Percentiles rank a stretch among this genome's conserved stretches.
phyloP scores from a whole-genome alignment of 1,140 invertebrate species.

The Proales similis region DNA sequence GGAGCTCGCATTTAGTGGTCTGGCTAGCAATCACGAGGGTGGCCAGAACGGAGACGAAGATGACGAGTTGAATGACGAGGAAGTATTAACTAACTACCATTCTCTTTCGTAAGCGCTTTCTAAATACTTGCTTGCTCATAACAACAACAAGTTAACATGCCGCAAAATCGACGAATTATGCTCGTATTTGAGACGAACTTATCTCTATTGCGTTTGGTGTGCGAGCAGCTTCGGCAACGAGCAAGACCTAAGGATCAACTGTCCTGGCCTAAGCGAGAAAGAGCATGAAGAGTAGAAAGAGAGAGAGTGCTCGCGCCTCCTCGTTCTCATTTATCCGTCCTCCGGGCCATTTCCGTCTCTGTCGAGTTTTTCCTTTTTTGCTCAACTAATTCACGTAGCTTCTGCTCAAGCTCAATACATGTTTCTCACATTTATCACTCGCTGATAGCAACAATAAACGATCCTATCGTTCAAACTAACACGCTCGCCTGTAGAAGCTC shows the following conservation, averaged over 20 bases:
- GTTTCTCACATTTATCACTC: neutral
- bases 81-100: neutral
- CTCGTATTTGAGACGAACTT: conserved; percentile 32
- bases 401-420: neutral
- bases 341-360: neutral
- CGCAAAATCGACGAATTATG: conserved; percentile 32
- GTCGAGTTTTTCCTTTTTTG: conserved; percentile 30
- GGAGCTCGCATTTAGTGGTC: too few relatives aligned
- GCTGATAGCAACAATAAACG: too few relatives aligned
- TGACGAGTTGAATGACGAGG: conserved; percentile 17
- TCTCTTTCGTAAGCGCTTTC: neutral
- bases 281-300: conserved; percentile 33
- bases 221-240: conserved; percentile 6
- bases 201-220: conserved; percentile 37
- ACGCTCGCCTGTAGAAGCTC: too few relatives aligned
- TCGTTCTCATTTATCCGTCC: conserved; percentile 20
- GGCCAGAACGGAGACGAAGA: conserved; percentile 21
- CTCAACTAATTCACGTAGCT: conserved; percentile 34
- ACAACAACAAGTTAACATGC: neutral
- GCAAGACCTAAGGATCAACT: conserved; percentile 6
- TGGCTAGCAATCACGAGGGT: too few relatives aligned
- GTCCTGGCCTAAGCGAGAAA: conserved; percentile 33
- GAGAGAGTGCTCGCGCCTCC: conserved; percentile 1
- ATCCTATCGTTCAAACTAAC: too few relatives aligned
- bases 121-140: too few relatives aligned